A percentile compares a stretch with the other conserved stretches of the same genome.
Evolutionary conservation across 2,113 vertebrate genomes (phyloP).

Genomic region (Brachionichthys hirsutus): DNA sequence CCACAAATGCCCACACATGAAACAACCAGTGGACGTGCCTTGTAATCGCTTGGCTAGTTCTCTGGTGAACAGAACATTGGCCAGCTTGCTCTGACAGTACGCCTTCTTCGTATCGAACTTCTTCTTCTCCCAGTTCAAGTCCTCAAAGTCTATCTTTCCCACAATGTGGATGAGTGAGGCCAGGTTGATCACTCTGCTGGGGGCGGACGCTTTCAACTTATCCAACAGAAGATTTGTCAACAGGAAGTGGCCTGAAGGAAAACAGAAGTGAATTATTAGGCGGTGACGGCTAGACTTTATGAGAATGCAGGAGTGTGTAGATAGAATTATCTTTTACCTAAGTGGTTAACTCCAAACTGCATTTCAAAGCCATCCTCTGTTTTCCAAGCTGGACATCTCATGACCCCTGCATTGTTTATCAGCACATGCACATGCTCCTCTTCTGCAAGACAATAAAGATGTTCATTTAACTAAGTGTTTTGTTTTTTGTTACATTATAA

Average conservation of each 20-base stretch:
- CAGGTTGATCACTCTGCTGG: slow-evolving; percentile 84
- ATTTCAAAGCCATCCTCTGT: slow-evolving; percentile 88
- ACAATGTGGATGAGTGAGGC: slow-evolving; percentile 83
- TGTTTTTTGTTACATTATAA: background rate
- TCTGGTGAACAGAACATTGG: slow-evolving; percentile 82
- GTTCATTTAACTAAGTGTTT: background rate
- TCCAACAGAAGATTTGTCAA: slow-evolving; percentile 85
- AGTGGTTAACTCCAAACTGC: slow-evolving; percentile 87
- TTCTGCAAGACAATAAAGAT: slow-evolving; percentile 63
- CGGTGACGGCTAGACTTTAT: background rate
- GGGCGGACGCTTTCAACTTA: slow-evolving; percentile 81
- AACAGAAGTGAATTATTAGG: slow-evolving; percentile 17
- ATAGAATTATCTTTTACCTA: slow-evolving; percentile 69
- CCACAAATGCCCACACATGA: slow-evolving; percentile 63
- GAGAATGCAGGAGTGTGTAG: too few relatives aligned
- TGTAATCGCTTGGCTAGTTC: slow-evolving; percentile 82
- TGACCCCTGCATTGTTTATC: slow-evolving; percentile 86
- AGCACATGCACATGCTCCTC: slow-evolving; percentile 81
- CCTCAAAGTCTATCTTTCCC: slow-evolving; percentile 84
- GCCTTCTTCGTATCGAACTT: slow-evolving; percentile 84
- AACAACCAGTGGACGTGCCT: slow-evolving; percentile 71
- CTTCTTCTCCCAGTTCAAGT: slow-evolving; percentile 85
- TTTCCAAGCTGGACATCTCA: slow-evolving; percentile 84
- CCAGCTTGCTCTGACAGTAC: slow-evolving; percentile 91
- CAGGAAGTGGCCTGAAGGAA: slow-evolving; percentile 82